A percentile compares a stretch with the other conserved stretches of the same genome.
phyloP scores from a whole-genome alignment of 2,113 vertebrate genomes.

The Phrynocephalus versicolor region DNA sequence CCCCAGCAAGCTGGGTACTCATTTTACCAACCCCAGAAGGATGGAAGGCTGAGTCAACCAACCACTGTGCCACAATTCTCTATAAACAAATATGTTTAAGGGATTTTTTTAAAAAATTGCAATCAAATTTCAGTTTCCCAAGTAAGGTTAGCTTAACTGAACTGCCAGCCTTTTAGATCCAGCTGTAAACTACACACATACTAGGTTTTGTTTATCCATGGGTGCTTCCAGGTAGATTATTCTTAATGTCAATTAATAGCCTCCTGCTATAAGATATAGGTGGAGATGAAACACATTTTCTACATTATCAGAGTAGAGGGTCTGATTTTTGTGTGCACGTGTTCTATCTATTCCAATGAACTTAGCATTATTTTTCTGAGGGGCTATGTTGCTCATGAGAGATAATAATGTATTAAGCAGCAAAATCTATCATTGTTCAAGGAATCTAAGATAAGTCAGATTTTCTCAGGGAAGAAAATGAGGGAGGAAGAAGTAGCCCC shows the following conservation, averaged over 20 bases:
- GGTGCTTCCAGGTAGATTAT: neutral
- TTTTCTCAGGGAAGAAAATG: too few species aligned
- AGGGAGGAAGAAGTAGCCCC: too few species aligned
- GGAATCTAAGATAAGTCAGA: too few species aligned
- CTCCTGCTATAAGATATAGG: neutral
- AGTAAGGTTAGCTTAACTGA: neutral
- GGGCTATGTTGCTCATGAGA: neutral
- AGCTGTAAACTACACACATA: neutral
- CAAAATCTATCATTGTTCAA: too few species aligned
- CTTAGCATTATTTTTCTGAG: neutral
- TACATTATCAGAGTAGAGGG: neutral
- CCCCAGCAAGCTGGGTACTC: too few species aligned
- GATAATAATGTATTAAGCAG: too few species aligned
- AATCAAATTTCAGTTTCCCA: slow-evolving; percentile 21
- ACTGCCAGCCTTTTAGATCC: slow-evolving; percentile 6
- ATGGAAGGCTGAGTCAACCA: too few species aligned
- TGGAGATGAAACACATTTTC: neutral
- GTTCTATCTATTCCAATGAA: neutral
- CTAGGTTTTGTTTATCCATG: neutral
- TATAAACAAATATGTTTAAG: slow-evolving; percentile 62
- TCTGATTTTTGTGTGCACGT: neutral
- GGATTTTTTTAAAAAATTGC: slow-evolving; percentile 48
- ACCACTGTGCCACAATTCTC: too few species aligned
- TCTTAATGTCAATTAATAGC: neutral
- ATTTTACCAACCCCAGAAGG: too few species aligned